Percentiles rank a stretch among this genome's conserved stretches.
Conservation (phyloP, 2,888 invertebrate genomes). For the Drosophila mimetica region DNA sequence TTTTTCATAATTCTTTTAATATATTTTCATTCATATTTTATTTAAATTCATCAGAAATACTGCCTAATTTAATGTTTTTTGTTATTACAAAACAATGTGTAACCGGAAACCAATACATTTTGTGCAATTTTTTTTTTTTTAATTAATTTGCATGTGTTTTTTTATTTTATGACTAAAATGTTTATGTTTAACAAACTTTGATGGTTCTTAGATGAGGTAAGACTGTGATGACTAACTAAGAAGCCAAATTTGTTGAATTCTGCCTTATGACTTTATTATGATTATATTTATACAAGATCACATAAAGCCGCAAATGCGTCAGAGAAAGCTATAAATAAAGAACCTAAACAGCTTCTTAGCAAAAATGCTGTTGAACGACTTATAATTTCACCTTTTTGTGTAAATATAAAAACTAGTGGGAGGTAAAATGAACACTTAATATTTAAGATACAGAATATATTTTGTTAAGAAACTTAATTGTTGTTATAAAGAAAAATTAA, state of each 20-base stretch:
- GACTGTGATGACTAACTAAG: neutral
- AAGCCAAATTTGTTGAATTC: neutral
- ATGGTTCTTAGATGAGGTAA: neutral
- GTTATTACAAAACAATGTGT: neutral
- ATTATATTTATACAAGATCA: slow-evolving; percentile 10
- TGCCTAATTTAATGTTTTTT: no score
- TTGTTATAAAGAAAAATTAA: no score
- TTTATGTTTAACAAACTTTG: neutral
- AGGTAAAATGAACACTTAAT: no score
- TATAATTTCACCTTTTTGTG: no score
- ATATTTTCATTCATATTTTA: slow-evolving; percentile 7
- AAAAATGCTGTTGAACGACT: neutral
- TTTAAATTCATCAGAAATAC: neutral
- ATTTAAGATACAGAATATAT: no score
- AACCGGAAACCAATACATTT: neutral
- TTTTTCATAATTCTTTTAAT: neutral
- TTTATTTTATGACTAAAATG: neutral
- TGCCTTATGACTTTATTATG: slow-evolving; percentile 3
- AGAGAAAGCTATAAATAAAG: slow-evolving; percentile 8
- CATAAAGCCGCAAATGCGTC: slow-evolving; percentile 17
- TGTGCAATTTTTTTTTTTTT: no score
- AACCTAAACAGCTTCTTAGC: neutral
- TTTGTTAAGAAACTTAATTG: no score
- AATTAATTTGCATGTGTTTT: neutral
- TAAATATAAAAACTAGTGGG: neutral